Evolutionary conservation across 2,113 vertebrate genomes (phyloP).

Genomic region (Butorides virescens): DNA sequence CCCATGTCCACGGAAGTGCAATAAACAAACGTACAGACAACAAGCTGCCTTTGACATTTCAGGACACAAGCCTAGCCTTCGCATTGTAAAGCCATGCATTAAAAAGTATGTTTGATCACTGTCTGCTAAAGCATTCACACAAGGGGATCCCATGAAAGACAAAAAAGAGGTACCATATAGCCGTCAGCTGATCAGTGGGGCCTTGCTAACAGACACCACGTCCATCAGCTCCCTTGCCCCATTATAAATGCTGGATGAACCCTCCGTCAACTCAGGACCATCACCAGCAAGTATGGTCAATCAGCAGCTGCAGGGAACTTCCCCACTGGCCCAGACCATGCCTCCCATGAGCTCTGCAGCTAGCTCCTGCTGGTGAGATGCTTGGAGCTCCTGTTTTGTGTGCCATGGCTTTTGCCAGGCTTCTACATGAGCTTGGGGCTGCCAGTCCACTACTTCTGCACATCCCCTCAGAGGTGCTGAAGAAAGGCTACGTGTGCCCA

Average conservation of each 20-base stretch:
- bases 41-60: neutral
- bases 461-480: neutral
- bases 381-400: neutral
- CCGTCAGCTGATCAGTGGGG: neutral
- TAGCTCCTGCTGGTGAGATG: neutral
- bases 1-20: neutral
- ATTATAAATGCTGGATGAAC: neutral
- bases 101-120: neutral
- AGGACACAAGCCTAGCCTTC: neutral
- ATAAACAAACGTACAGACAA: neutral
- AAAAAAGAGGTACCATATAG: neutral
- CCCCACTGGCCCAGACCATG: neutral
- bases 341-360: neutral
- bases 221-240: neutral
- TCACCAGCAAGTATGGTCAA: neutral
- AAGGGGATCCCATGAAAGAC: neutral
- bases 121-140: neutral
- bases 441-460: neutral
- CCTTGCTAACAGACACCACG: neutral
- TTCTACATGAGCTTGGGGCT: neutral
- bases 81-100: neutral
- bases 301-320: neutral
- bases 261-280: neutral
- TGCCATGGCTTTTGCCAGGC: neutral
- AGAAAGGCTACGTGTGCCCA: neutral